Conservation (phyloP, 2,888 invertebrate genomes). For the Ecdyonurus torrentis region DNA sequence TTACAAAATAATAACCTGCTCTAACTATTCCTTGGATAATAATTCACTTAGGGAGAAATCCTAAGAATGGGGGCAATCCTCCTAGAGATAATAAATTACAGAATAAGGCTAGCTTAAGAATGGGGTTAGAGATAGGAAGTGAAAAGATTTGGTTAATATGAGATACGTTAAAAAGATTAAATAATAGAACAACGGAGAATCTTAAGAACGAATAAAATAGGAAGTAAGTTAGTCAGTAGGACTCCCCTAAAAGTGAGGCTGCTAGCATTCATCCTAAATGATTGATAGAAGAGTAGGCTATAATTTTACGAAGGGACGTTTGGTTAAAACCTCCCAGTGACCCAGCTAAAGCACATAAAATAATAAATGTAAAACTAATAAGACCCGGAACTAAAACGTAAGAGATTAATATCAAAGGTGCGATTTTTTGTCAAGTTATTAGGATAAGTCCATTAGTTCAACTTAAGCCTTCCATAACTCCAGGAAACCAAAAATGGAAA, state of each 20-base stretch:
- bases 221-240: slow-evolving; percentile 26
- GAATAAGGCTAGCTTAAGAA: slow-evolving; percentile 26
- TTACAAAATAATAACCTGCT: slow-evolving; percentile 27
- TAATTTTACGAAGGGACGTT: slow-evolving; percentile 36
- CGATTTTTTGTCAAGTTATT: slow-evolving; percentile 47
- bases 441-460: slow-evolving; percentile 38
- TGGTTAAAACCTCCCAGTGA: slow-evolving; percentile 36
- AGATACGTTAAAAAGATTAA: slow-evolving; percentile 32
- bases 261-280: slow-evolving; percentile 40
- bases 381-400: slow-evolving; percentile 28
- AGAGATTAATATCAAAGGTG: slow-evolving; percentile 36
- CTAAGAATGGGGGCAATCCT: slow-evolving; percentile 39
- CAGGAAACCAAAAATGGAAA: slow-evolving; percentile 41
- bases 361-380: slow-evolving; percentile 29
- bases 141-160: slow-evolving; percentile 35
- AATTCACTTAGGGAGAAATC: slow-evolving; percentile 44
- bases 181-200: slow-evolving; percentile 28
- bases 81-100: slow-evolving; percentile 38
- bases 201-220: slow-evolving; percentile 30
- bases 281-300: slow-evolving; percentile 45
- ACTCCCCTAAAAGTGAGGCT: slow-evolving; percentile 14
- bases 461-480: slow-evolving; percentile 37
- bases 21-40: slow-evolving; percentile 34
- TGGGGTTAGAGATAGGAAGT: slow-evolving; percentile 24
- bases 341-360: slow-evolving; percentile 31